Conservation (phyloP, 2,888 invertebrate genomes). For the Hyposoter dolosus region DNA sequence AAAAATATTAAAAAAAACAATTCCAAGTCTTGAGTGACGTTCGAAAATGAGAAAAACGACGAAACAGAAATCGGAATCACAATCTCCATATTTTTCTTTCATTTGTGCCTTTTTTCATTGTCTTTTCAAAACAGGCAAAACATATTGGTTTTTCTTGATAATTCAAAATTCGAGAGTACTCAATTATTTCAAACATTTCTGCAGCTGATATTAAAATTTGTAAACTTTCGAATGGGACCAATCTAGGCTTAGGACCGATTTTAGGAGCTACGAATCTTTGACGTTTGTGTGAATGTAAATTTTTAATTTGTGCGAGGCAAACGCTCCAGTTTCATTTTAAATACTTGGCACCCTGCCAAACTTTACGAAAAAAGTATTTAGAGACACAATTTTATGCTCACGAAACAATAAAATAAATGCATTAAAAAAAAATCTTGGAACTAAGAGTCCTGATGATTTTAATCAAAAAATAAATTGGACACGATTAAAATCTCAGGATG, state of each 20-base stretch:
- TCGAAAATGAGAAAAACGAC: no score
- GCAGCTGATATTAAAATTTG: background rate
- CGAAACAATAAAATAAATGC: background rate
- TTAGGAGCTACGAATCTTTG: constrained; percentile 1
- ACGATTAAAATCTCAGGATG: background rate
- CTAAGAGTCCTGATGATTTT: background rate
- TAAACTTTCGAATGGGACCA: background rate
- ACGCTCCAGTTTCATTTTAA: constrained; percentile 23
- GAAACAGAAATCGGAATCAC: background rate
- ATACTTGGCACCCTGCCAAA: background rate
- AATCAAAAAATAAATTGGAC: background rate
- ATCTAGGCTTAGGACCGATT: background rate
- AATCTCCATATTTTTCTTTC: background rate
- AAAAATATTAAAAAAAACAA: background rate
- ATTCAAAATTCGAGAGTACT: background rate
- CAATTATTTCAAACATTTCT: background rate
- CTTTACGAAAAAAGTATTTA: background rate
- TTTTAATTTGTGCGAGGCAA: constrained; percentile 4
- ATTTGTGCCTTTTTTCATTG: background rate
- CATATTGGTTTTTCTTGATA: background rate
- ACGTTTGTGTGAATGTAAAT: constrained; percentile 11
- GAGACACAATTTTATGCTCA: background rate
- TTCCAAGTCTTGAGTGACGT: background rate
- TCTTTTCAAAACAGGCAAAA: background rate
- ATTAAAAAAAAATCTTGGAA: background rate